phyloP scores from a whole-genome alignment of 2,888 invertebrate genomes.

The Meteorus cinctellus region DNA sequence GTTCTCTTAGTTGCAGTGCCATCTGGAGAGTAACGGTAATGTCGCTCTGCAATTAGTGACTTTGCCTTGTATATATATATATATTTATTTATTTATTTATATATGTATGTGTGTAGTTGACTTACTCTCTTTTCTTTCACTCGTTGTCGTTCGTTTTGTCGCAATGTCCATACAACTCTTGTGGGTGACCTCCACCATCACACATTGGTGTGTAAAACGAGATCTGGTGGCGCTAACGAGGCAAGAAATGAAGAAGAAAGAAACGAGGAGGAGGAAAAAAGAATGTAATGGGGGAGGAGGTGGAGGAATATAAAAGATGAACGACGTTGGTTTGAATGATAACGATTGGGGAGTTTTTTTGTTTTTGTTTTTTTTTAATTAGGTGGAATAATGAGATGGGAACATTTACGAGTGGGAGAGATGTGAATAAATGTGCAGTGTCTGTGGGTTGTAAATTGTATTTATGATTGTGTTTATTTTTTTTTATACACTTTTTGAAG shows the following conservation, averaged over 20 bases:
- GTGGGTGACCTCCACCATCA: conserved; percentile 60
- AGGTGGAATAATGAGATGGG: conserved; percentile 1
- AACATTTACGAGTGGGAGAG: conserved; percentile 12
- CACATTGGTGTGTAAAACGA: neutral
- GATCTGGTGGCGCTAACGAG: conserved; percentile 38
- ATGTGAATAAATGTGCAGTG: neutral
- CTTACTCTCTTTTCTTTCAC: conserved; percentile 33
- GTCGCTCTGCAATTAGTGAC: conserved; percentile 64
- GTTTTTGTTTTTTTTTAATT: neutral
- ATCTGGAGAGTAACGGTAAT: conserved; percentile 67
- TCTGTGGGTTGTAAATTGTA: neutral
- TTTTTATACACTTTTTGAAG: too few relatives aligned
- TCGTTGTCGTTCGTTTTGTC: conserved; percentile 38
- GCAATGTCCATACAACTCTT: conserved; percentile 47
- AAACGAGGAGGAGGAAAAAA: conserved; percentile 13
- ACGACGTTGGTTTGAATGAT: neutral
- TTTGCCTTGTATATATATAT: conserved; percentile 43
- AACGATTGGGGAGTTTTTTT: neutral
- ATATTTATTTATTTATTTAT: conserved; percentile 10
- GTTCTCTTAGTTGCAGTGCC: conserved; percentile 49
- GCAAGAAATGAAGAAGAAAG: conserved; percentile 44
- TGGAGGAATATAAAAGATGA: neutral
- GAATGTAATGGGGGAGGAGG: neutral
- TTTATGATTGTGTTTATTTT: neutral
- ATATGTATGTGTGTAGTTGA: conserved; percentile 23